These are phyloP conservation scores for Rhinoderma darwinii DNA, from an alignment of 2,113 vertebrate genomes.

Conservation along the genomic window DNA sequence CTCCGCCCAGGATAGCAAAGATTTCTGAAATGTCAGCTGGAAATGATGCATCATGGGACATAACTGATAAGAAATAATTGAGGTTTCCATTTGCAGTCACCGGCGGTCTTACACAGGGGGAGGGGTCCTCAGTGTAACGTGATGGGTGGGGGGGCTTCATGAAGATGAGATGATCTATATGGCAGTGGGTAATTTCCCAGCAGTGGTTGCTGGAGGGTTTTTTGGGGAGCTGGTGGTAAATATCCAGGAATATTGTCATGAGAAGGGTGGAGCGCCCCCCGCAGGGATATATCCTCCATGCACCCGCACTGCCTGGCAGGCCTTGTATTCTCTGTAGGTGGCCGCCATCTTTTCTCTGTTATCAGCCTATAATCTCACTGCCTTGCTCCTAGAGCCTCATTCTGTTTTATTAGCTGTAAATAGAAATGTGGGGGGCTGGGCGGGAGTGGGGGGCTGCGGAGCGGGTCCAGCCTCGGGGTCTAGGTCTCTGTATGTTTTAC, in stretches of 20 bases:
- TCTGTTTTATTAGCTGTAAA: slow-evolving; percentile 7
- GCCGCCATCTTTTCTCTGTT: not conserved
- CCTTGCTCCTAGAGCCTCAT: not conserved
- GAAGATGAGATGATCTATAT: too few relatives aligned
- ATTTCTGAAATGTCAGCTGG: not conserved
- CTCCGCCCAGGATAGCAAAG: not conserved
- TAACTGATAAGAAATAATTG: not conserved
- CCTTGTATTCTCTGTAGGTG: not conserved
- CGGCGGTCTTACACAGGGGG: too few relatives aligned
- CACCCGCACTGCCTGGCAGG: not conserved
- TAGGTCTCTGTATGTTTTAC: slow-evolving; percentile 16
- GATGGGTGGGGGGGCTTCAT: too few relatives aligned
- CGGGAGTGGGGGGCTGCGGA: not conserved
- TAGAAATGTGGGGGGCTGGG: not conserved
- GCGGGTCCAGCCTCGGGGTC: not conserved
- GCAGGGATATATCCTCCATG: not conserved
- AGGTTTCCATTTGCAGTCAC: too few relatives aligned
- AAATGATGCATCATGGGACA: not conserved
- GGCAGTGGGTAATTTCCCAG: too few relatives aligned
- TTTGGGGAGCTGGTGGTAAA: too few relatives aligned
- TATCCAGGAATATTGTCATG: too few relatives aligned
- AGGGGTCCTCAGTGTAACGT: too few relatives aligned
- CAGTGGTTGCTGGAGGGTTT: too few relatives aligned
- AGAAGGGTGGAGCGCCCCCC: too few relatives aligned
- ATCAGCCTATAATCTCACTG: not conserved